These are phyloP conservation scores for Oscheius onirici DNA, from an alignment of 2,888 invertebrate species.

Conservation along the genomic window DNA sequence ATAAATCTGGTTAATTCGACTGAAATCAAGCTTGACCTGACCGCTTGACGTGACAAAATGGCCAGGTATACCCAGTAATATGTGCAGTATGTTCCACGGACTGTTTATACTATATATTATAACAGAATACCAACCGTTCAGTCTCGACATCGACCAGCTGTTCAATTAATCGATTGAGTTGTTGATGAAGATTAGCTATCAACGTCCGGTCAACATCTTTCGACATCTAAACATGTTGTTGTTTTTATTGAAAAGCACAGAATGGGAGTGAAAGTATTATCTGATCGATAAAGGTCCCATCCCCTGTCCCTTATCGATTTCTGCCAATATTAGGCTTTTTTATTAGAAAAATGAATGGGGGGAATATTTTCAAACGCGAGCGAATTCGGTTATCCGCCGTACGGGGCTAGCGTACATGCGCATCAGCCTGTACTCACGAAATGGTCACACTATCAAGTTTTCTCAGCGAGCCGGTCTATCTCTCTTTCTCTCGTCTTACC, in stretches of 20 bases:
- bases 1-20: too few species aligned
- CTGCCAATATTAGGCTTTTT: background rate
- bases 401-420: background rate
- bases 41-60: too few species aligned
- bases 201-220: conserved; percentile 4
- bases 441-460: conserved; percentile 31
- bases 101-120: background rate
- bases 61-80: too few species aligned
- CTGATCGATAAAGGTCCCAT: too few species aligned
- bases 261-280: background rate
- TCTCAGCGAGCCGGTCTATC: background rate
- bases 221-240: background rate
- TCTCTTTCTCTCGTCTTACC: too few species aligned
- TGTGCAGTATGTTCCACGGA: too few species aligned
- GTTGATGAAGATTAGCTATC: conserved; percentile 77
- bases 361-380: background rate
- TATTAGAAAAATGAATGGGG: background rate
- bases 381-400: background rate
- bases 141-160: conserved; percentile 81
- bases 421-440: background rate
- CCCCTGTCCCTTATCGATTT: too few species aligned
- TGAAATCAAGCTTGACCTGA: too few species aligned
- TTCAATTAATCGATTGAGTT: conserved; percentile 79
- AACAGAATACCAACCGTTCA: conserved; percentile 76
- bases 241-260: too few species aligned